Percentiles rank a stretch among this genome's conserved stretches.
phyloP scores from a whole-genome alignment of 2,888 invertebrate species.

The Ypsolopha scabrella region DNA sequence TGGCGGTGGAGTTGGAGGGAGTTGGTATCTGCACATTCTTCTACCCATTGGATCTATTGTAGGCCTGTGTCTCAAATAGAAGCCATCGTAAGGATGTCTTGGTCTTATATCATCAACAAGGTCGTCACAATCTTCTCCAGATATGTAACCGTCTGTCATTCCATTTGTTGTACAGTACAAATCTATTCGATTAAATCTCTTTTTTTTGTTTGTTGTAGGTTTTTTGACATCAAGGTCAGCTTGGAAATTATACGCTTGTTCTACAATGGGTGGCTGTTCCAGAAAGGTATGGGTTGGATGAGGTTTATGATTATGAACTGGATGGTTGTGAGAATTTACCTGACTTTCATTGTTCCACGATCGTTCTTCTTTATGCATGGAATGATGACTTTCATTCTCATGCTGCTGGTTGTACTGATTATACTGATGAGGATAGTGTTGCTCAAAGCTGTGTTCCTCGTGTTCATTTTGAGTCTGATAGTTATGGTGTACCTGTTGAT shows the following conservation, averaged over 20 bases:
- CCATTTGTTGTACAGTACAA: not conserved
- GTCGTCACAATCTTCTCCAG: slow-evolving; percentile 16
- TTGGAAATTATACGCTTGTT: not conserved
- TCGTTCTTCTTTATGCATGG: not conserved
- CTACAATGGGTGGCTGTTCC: not conserved
- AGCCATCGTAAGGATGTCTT: slow-evolving; percentile 64
- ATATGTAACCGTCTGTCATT: not conserved
- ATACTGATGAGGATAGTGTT: slow-evolving; percentile 8
- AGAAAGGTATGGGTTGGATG: not conserved
- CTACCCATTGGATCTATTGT: slow-evolving; percentile 48
- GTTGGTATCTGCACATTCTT: slow-evolving; percentile 56
- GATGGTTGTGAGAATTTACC: slow-evolving; percentile 9
- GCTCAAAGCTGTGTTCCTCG: slow-evolving; percentile 1
- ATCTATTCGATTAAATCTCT: slow-evolving; percentile 1
- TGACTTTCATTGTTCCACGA: not conserved
- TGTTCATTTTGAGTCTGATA: not conserved
- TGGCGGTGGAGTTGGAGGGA: slow-evolving; percentile 42
- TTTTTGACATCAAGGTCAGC: not conserved
- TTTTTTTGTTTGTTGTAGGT: not conserved
- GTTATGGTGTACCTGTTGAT: not conserved
- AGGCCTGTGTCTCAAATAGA: slow-evolving; percentile 50
- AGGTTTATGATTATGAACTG: not conserved
- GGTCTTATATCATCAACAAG: slow-evolving; percentile 30
- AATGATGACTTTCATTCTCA: slow-evolving; percentile 5
- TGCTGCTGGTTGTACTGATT: slow-evolving; percentile 11